Conservation (phyloP, 2,113 vertebrate species). For the Plotosus lineatus region DNA sequence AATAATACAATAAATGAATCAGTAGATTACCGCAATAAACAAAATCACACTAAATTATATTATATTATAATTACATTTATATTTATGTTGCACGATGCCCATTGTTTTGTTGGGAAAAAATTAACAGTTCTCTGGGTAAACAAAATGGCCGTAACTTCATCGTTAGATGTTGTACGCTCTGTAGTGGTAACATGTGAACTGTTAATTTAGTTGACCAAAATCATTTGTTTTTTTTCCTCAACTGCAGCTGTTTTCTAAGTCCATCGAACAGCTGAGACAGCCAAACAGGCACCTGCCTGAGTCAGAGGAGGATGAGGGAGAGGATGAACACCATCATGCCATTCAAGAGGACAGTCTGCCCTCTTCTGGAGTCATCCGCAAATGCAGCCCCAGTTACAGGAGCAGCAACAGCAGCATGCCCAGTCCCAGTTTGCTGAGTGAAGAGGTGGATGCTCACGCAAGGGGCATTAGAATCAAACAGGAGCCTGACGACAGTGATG, state of each 20-base stretch:
- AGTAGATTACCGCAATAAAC: too few species aligned
- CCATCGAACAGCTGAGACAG: slow-evolving; percentile 95
- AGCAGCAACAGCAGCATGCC: slow-evolving; percentile 70
- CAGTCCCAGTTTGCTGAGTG: slow-evolving; percentile 65
- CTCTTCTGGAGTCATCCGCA: slow-evolving; percentile 76
- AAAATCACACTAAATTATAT: too few species aligned
- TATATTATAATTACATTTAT: too few species aligned
- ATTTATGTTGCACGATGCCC: too few species aligned
- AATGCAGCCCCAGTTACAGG: slow-evolving; percentile 81
- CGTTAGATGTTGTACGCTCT: too few species aligned
- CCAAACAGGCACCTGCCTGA: slow-evolving; percentile 89
- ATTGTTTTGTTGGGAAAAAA: too few species aligned
- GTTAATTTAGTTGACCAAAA: background rate
- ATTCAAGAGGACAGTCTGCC: slow-evolving; percentile 88
- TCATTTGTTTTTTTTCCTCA: slow-evolving; percentile 17
- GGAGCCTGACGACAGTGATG: slow-evolving; percentile 89
- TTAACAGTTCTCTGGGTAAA: too few species aligned
- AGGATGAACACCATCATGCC: slow-evolving; percentile 75
- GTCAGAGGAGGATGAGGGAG: slow-evolving; percentile 87
- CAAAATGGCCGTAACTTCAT: too few species aligned
- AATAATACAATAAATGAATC: too few species aligned
- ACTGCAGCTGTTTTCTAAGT: slow-evolving; percentile 93
- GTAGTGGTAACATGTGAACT: too few species aligned
- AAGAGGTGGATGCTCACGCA: slow-evolving; percentile 74
- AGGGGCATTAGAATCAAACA: slow-evolving; percentile 93